These are phyloP conservation scores for Ptychodera flava DNA, from an alignment of 35 echinoderm and acorn worm genomes.

Conservation along the genomic window DNA sequence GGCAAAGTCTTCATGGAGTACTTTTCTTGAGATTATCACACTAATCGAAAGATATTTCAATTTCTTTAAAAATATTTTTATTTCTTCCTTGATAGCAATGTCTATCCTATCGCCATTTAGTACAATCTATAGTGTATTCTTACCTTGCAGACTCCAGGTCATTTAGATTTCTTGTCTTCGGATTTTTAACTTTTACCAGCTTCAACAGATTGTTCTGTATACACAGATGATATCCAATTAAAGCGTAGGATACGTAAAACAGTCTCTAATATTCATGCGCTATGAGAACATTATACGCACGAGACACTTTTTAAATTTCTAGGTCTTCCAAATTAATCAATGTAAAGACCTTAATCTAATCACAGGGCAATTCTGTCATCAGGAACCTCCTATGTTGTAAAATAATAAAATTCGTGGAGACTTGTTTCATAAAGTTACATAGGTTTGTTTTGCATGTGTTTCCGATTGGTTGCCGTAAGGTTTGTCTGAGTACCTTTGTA, in stretches of 20 bases:
- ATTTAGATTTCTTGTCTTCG: not conserved
- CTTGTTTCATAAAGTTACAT: not conserved
- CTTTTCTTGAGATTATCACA: too few relatives aligned
- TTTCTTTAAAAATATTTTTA: not conserved
- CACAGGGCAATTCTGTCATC: not conserved
- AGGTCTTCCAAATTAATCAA: too few relatives aligned
- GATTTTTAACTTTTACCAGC: not conserved
- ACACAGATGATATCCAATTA: not conserved
- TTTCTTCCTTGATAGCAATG: not conserved
- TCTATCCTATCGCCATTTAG: not conserved
- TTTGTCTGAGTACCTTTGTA: not conserved
- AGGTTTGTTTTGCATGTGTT: not conserved
- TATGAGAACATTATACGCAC: not conserved
- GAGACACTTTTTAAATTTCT: not conserved
- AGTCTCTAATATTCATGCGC: not conserved
- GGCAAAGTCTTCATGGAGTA: too few relatives aligned
- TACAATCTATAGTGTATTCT: not conserved
- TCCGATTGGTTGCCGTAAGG: not conserved
- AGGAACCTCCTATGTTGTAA: too few relatives aligned
- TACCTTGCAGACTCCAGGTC: not conserved
- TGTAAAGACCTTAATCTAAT: too few relatives aligned
- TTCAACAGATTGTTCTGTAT: not conserved
- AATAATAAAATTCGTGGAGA: too few relatives aligned
- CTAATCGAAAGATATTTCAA: too few relatives aligned
- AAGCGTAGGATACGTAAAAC: not conserved